These are phyloP conservation scores for Anthopleura xanthogrammica DNA, from an alignment of 92 coral and sea anemone species.

Conservation along the genomic window DNA sequence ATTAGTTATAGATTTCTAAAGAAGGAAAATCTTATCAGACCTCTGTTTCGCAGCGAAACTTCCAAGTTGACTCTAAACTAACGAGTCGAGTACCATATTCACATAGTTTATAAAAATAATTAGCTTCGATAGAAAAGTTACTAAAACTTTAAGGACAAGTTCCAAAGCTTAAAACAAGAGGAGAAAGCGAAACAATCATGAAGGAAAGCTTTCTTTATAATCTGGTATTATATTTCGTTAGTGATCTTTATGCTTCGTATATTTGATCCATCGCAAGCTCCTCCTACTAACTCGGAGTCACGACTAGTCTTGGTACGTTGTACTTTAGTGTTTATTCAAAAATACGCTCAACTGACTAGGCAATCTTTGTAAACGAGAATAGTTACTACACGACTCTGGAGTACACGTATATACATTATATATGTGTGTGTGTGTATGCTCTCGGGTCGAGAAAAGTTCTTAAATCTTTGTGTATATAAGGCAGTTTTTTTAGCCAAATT, in stretches of 20 bases:
- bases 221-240: not conserved
- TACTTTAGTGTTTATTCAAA: not conserved
- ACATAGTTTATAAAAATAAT: not conserved
- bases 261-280: not conserved
- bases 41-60: constrained; percentile 96
- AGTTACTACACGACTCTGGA: not conserved
- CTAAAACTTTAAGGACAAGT: not conserved
- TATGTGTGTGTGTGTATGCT: not conserved
- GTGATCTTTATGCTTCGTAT: not conserved
- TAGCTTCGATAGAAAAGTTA: not conserved
- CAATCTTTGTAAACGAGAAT: not conserved
- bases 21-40: constrained; percentile 39
- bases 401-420: not conserved
- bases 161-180: not conserved
- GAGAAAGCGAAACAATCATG: not conserved
- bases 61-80: constrained; percentile 69
- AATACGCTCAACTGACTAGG: not conserved
- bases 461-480: not conserved
- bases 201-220: not conserved
- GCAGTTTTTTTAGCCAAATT: not conserved
- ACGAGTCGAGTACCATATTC: constrained; percentile 19
- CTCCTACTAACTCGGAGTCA: not conserved
- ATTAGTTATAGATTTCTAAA: constrained; percentile 6
- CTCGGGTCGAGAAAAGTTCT: not conserved
- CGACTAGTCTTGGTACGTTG: not conserved